These are phyloP conservation scores for Ophiothrix spiculata DNA, from an alignment of 35 echinoderm and acorn worm genomes.

Conservation along the genomic window DNA sequence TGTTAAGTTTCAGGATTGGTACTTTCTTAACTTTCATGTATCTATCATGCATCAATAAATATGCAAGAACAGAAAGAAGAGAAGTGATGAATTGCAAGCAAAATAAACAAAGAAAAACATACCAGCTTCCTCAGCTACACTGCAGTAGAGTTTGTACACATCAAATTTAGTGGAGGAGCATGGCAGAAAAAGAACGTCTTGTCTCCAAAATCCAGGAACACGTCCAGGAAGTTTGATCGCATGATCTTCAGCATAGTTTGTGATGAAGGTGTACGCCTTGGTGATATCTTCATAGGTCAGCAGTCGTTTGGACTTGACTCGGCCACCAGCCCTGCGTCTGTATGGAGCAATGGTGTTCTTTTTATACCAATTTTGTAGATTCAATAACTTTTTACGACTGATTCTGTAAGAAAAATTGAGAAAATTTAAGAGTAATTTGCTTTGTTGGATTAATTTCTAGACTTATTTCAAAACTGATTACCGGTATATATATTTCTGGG, in stretches of 20 bases:
- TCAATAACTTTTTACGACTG: slow-evolving; percentile 16
- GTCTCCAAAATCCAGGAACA: slow-evolving; percentile 25
- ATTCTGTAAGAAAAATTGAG: slow-evolving; percentile 9
- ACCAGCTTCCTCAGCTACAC: slow-evolving; percentile 9
- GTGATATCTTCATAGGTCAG: neutral
- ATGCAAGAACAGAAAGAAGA: too few species aligned
- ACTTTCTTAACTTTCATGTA: too few species aligned
- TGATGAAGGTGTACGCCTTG: slow-evolving; percentile 18
- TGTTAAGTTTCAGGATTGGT: neutral
- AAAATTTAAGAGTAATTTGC: neutral
- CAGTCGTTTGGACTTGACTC: neutral
- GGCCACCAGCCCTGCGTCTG: neutral
- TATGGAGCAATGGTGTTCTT: slow-evolving; percentile 24
- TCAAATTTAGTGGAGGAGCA: neutral
- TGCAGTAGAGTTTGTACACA: neutral
- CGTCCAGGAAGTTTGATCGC: slow-evolving; percentile 24
- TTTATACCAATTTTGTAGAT: slow-evolving; percentile 23
- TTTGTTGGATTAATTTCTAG: too few species aligned
- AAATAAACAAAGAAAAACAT: neutral
- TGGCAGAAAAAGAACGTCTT: slow-evolving; percentile 22
- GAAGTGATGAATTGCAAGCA: too few species aligned
- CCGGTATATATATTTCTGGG: too few species aligned
- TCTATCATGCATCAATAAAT: too few species aligned
- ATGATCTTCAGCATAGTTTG: slow-evolving; percentile 47
- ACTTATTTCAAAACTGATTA: too few species aligned